Percentiles rank a stretch among this genome's conserved stretches.
phyloP scores from a whole-genome alignment of 2,113 vertebrate genomes.

The Brevimyrus niger region DNA sequence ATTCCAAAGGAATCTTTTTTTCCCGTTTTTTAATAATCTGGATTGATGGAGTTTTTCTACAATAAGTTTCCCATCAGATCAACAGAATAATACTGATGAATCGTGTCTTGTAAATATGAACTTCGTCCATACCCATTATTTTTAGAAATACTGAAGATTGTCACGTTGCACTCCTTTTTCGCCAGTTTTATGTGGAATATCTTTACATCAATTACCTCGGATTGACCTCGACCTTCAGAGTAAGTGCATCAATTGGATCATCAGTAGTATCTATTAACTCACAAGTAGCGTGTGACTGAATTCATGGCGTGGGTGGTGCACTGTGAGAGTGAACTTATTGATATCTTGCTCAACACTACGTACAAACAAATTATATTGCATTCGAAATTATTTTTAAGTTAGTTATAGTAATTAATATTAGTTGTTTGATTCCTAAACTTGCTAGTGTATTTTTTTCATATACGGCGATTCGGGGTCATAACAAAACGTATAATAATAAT shows the following conservation, averaged over 20 bases:
- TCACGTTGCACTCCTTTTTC: slow-evolving; percentile 39
- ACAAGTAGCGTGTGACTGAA: not conserved
- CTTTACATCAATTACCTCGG: slow-evolving; percentile 54
- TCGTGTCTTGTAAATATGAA: slow-evolving; percentile 27
- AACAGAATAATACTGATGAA: slow-evolving; percentile 31
- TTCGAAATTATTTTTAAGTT: not conserved
- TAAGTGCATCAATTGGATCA: slow-evolving; percentile 46
- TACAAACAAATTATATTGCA: not conserved
- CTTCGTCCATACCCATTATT: slow-evolving; percentile 31
- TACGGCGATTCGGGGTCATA: not conserved
- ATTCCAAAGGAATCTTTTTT: slow-evolving; percentile 52
- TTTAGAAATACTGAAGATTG: slow-evolving; percentile 47
- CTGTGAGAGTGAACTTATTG: not conserved
- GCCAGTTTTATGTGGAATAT: slow-evolving; percentile 54
- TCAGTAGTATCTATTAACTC: not conserved
- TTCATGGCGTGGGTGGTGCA: not conserved
- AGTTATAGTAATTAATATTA: not conserved
- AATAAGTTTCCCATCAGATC: not conserved
- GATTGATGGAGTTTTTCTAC: not conserved
- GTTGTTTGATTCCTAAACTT: not conserved
- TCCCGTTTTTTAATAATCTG: slow-evolving; percentile 14
- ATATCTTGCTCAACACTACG: not conserved
- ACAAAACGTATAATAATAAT: not conserved
- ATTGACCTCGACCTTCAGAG: slow-evolving; percentile 64
- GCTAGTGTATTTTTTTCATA: not conserved